Evolutionary conservation across 2,797 vertebrate genomes (phyloP).

Genomic region (Phoeniculus purpureus): DNA sequence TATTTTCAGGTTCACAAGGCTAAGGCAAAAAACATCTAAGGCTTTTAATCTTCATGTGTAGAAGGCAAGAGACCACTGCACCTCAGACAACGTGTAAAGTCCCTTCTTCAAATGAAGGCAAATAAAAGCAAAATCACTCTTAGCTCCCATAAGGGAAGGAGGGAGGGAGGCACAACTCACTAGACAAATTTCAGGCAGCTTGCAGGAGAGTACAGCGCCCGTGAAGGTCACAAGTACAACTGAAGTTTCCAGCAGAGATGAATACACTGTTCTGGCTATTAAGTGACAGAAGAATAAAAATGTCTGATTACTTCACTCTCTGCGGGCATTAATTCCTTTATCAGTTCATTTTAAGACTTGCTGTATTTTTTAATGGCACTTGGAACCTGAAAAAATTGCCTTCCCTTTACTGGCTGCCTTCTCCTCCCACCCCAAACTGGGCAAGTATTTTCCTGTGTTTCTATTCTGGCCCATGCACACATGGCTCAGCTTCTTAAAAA

Average conservation of each 20-base stretch:
- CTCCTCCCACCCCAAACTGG: background rate
- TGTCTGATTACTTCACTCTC: background rate
- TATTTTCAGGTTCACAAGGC: background rate
- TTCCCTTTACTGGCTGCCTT: background rate
- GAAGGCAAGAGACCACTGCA: background rate
- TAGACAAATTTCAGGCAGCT: constrained; percentile 9
- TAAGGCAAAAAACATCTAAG: background rate
- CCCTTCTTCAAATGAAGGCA: background rate
- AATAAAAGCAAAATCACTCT: background rate
- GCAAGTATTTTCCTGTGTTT: background rate
- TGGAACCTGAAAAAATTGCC: background rate
- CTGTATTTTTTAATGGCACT: background rate
- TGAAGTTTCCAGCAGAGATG: constrained; percentile 25
- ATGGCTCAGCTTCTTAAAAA: background rate
- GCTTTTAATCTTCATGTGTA: background rate
- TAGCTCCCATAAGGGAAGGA: background rate
- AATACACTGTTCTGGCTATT: background rate
- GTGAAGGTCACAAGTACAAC: constrained; percentile 48
- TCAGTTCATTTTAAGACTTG: background rate
- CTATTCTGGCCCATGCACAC: background rate
- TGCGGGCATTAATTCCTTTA: background rate
- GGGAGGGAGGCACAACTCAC: background rate
- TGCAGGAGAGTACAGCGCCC: background rate
- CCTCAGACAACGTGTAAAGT: background rate
- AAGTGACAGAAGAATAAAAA: background rate